These are phyloP conservation scores for Donacobius atricapilla DNA, from an alignment of 2,113 vertebrate species.

Conservation along the genomic window DNA sequence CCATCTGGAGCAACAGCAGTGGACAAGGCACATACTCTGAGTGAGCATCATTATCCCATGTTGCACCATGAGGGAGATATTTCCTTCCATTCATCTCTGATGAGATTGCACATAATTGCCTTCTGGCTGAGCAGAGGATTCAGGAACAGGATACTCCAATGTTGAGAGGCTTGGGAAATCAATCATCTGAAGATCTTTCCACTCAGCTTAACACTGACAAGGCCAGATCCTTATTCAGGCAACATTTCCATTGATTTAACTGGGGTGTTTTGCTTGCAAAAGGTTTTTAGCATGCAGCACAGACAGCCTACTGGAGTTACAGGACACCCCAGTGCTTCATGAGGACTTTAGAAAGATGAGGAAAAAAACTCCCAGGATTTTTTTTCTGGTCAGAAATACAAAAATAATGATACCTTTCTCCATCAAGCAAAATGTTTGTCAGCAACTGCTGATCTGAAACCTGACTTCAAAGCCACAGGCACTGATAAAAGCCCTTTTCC, in stretches of 20 bases:
- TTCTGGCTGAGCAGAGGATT: slow-evolving; percentile 7
- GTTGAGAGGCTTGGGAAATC: slow-evolving; percentile 32
- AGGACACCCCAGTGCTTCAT: not conserved
- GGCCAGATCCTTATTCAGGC: not conserved
- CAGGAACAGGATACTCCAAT: slow-evolving; percentile 1
- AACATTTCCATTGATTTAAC: not conserved
- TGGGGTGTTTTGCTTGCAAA: not conserved
- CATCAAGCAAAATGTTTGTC: not conserved
- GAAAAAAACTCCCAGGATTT: not conserved
- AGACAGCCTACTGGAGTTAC: not conserved
- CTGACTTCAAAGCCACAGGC: not conserved
- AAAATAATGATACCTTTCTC: not conserved
- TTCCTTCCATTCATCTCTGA: slow-evolving; percentile 10
- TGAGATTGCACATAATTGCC: slow-evolving; percentile 44
- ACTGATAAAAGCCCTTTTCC: not conserved
- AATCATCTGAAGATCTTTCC: not conserved
- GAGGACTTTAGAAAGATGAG: not conserved
- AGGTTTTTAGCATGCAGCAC: not conserved
- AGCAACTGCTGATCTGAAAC: not conserved
- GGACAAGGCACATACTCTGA: not conserved
- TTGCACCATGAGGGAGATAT: not conserved
- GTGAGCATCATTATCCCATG: not conserved
- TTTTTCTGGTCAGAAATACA: not conserved
- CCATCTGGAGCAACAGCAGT: not conserved
- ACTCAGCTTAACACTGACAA: not conserved